Conservation (phyloP, 1,140 invertebrate species). For the Bilobella aurantiaca region DNA sequence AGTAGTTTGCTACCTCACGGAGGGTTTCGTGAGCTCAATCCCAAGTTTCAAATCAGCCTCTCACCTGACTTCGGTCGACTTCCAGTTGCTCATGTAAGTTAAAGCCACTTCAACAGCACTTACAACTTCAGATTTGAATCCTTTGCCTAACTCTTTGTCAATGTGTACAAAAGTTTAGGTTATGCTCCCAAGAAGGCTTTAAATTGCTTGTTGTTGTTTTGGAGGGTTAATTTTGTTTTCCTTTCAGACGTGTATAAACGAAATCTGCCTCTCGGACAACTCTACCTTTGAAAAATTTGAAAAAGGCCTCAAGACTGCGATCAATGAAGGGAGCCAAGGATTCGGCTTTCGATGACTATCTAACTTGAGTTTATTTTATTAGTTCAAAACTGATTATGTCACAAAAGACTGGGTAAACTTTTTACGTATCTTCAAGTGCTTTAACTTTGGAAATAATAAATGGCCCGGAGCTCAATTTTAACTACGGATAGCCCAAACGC, state of each 20-base stretch:
- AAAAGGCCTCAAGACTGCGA: slow-evolving; percentile 46
- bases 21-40: slow-evolving; percentile 73
- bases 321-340: slow-evolving; percentile 88
- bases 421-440: no score
- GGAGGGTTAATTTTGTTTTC: no score
- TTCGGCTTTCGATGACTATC: slow-evolving; percentile 66
- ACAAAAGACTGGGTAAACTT: no score
- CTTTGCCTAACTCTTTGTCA: no score
- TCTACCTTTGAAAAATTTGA: slow-evolving; percentile 87
- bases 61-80: slow-evolving; percentile 76
- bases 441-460: no score
- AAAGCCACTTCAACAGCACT: no score
- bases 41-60: slow-evolving; percentile 78
- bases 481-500: no score
- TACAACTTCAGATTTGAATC: no score
- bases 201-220: background rate
- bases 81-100: slow-evolving; percentile 60
- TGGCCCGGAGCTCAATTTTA: no score
- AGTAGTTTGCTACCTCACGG: slow-evolving; percentile 83
- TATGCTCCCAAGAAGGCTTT: background rate
- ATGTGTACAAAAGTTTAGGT: no score
- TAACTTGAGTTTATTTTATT: no score
- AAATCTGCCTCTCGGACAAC: slow-evolving; percentile 85
- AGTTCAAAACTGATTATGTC: no score
- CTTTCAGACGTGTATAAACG: slow-evolving; percentile 58